Evolutionary conservation across 2,113 vertebrate species (phyloP).

Genomic region (Aldabrachelys gigantea): DNA sequence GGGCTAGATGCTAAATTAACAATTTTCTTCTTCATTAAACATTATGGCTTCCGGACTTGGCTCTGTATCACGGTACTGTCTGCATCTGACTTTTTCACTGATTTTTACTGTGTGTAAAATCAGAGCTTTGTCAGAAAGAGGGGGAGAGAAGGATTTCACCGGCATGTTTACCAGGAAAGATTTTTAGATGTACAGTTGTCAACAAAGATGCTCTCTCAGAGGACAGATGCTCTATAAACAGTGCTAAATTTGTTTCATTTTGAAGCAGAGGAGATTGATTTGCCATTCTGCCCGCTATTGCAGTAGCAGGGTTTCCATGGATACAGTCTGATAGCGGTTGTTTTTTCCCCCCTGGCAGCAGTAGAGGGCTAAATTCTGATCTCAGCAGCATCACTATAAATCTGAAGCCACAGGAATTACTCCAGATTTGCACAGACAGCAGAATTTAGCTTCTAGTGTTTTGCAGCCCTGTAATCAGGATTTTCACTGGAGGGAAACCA

Average conservation of each 20-base stretch:
- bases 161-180: neutral
- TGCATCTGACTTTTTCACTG: conserved; percentile 20
- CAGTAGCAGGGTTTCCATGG: conserved; percentile 74
- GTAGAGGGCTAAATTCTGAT: conserved; percentile 57
- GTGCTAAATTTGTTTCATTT: conserved; percentile 48
- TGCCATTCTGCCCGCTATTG: conserved; percentile 31
- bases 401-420: conserved; percentile 17
- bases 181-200: conserved; percentile 36
- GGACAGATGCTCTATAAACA: conserved; percentile 37
- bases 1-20: conserved; percentile 71
- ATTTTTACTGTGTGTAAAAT: conserved; percentile 13
- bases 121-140: neutral
- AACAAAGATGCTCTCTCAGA: conserved; percentile 33
- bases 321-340: conserved; percentile 56
- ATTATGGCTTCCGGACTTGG: conserved; percentile 55
- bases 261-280: conserved; percentile 64
- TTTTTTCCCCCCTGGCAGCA: conserved; percentile 53
- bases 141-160: conserved; percentile 20
- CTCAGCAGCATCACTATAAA: conserved; percentile 46
- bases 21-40: conserved; percentile 72
- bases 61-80: conserved; percentile 30
- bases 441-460: neutral
- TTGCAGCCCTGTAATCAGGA: neutral
- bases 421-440: conserved; percentile 27
- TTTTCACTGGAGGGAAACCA: neutral